Percentiles rank a stretch among this genome's conserved stretches.
Evolutionary conservation across 2,113 vertebrate species (phyloP).

Genomic region (Lasiurus borealis): DNA sequence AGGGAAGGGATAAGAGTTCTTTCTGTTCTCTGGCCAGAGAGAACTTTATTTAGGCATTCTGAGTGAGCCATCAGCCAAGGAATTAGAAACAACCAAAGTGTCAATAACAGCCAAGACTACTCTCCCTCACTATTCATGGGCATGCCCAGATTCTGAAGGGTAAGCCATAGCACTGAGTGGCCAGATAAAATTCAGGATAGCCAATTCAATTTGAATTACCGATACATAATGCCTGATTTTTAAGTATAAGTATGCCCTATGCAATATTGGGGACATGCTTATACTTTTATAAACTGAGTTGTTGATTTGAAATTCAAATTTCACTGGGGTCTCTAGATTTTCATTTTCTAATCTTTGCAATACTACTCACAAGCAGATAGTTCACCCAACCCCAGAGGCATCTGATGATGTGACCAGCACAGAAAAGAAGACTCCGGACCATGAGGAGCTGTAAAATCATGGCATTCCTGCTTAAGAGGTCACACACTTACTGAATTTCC

Average conservation of each 20-base stretch:
- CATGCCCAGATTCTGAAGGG: neutral
- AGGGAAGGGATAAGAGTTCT: neutral
- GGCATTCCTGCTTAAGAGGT: neutral
- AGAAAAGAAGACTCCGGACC: neutral
- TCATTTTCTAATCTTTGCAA: neutral
- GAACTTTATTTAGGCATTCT: neutral
- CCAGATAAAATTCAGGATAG: neutral
- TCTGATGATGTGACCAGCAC: neutral
- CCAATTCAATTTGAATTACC: constrained; percentile 25
- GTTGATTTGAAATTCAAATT: constrained; percentile 38
- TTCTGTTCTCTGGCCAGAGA: neutral
- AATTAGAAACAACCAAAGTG: neutral
- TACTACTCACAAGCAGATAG: neutral
- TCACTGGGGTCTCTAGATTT: neutral
- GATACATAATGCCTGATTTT: neutral
- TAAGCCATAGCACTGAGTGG: neutral
- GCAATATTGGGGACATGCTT: neutral
- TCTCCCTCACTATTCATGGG: neutral
- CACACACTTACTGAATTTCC: neutral
- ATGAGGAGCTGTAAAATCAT: neutral
- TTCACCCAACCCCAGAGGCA: neutral
- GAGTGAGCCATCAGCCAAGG: neutral
- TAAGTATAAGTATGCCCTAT: neutral
- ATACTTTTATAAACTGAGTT: neutral
- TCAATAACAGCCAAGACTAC: neutral